Evolutionary conservation across 2,113 vertebrate species (phyloP), one percentile per base, ranked within the genome.

Genomic region (Megaleporinus macrocephalus): DNA sequence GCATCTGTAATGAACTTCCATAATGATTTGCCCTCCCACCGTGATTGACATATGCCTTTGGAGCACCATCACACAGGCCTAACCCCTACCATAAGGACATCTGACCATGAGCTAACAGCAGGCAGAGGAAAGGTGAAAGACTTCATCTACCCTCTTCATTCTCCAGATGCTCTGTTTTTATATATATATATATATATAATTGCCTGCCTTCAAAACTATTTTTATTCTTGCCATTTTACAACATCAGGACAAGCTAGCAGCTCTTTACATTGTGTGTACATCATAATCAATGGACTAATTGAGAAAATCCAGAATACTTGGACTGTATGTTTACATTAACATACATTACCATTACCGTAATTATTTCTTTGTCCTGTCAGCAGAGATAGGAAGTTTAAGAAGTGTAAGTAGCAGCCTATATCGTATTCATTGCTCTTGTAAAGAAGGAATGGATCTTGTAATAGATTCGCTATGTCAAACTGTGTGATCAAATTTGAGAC

Each of bases 21-120:
- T 47, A 72, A 47, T 72, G 33, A 65, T 72, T 30, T 72, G 94
- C 95, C 94, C 97, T 96, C 95, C 96, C 96, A 96, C 95, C 96
- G 97, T 97, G 98, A 98, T 98, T 98, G 97, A 98, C 96, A 97
- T 96, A 97, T 95, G 95, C 95, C 96, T 97, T 97, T 96, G 91
- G 91, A 89, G 96, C 96, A 97, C 97, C 95, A 96, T 96, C 95
- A 96, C 96, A 94, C 95, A 94, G 95, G 96, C 95, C 94, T 94
- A 95, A 90, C 95, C 95, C 94, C 96, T 92, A 95, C 96, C 96
- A 97, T 95, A 96, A 98, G 95, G 96, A 95, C 95, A 95, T 95
- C 95, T 96, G 95, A 94, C 95, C 96, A 95, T 93, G 91, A 96
- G 94, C 92, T 95, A 96, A 95, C 95, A 94, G 95, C 95, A 95